A percentile compares a stretch with the other conserved stretches of the same genome.
phyloP scores from a whole-genome alignment of 2,113 vertebrate species.

The Anoplopoma fimbria region DNA sequence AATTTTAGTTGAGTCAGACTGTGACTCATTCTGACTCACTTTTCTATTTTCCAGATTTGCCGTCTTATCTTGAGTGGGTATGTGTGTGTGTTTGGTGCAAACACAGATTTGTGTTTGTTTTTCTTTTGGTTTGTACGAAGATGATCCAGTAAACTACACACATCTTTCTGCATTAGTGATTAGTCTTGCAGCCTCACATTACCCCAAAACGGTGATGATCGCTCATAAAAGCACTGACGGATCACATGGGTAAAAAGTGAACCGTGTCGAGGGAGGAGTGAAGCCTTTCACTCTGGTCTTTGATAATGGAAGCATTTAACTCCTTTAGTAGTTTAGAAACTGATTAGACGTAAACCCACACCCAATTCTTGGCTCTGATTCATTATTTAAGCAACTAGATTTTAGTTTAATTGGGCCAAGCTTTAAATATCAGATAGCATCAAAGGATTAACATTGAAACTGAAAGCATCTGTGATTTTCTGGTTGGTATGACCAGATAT shows the following conservation, averaged over 20 bases:
- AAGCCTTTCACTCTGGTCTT: conserved; percentile 13
- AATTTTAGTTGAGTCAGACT: conserved; percentile 45
- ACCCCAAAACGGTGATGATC: background rate
- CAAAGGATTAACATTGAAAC: conserved; percentile 29
- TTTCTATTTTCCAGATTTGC: conserved; percentile 6
- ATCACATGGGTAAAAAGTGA: background rate
- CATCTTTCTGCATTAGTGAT: background rate
- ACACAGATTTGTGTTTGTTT: background rate
- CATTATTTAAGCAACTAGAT: conserved; percentile 16
- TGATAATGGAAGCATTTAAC: conserved; percentile 29
- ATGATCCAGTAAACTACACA: background rate
- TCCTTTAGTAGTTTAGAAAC: conserved; percentile 26
- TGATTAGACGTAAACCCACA: conserved; percentile 32
- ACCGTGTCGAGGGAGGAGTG: background rate
- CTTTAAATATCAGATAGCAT: conserved; percentile 31
- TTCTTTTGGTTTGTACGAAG: background rate
- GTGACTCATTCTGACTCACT: conserved; percentile 62
- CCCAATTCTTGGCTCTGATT: conserved; percentile 22
- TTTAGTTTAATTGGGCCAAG: conserved; percentile 22
- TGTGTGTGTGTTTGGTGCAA: background rate
- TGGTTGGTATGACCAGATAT: background rate
- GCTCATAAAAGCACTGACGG: background rate
- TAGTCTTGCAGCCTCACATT: background rate
- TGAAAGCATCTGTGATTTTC: conserved; percentile 32
- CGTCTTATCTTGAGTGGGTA: background rate